A percentile compares a stretch with the other conserved stretches of the same genome.
phyloP scores from a whole-genome alignment of 2,888 invertebrate genomes.

The Diaprepes abbreviatus region DNA sequence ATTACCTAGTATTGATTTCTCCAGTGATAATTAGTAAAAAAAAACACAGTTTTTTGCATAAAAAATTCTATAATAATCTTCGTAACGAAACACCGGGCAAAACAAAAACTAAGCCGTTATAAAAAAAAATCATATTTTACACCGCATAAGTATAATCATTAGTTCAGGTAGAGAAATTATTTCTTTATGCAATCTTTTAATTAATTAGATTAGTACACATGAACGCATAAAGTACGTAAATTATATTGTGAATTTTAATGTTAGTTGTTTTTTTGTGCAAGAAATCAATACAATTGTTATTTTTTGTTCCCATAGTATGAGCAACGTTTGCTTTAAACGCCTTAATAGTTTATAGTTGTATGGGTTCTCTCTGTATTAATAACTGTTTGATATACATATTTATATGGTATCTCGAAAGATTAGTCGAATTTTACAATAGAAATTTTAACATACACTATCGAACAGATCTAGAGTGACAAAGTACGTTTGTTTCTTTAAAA shows the following conservation, averaged over 20 bases:
- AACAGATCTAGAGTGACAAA: too few species aligned
- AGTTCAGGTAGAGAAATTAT: slow-evolving; percentile 2
- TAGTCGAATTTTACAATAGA: too few species aligned
- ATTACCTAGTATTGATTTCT: background rate
- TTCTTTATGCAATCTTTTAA: background rate
- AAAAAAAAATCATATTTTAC: background rate
- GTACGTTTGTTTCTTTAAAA: too few species aligned
- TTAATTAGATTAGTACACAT: background rate
- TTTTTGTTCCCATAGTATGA: too few species aligned
- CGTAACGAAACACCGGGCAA: background rate
- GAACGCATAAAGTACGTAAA: background rate
- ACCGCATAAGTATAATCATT: background rate
- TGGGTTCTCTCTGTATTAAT: too few species aligned
- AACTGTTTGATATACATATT: too few species aligned
- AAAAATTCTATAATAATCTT: background rate
- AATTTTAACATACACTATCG: too few species aligned
- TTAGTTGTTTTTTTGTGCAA: background rate
- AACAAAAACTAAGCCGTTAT: background rate
- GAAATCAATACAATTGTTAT: background rate
- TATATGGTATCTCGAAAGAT: too few species aligned
- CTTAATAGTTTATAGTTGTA: too few species aligned
- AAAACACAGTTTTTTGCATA: background rate
- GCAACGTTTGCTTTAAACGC: too few species aligned
- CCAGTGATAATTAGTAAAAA: background rate
- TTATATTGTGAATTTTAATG: background rate